Conservation (phyloP, 1,140 invertebrate genomes). For the Mamestra configurata region DNA sequence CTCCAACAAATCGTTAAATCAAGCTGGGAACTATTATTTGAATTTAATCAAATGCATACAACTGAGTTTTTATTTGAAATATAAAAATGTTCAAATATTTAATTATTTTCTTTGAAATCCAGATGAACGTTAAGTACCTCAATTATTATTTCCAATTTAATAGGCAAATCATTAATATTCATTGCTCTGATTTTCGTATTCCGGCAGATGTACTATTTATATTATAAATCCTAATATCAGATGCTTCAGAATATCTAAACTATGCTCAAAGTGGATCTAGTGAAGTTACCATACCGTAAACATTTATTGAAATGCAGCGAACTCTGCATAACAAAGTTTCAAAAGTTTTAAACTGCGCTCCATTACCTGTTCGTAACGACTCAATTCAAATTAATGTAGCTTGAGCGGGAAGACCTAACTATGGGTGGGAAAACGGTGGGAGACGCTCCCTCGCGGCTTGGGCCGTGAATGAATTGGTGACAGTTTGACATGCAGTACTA, state of each 20-base stretch:
- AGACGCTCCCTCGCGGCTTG: slow-evolving; percentile 33
- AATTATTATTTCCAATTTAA: no score
- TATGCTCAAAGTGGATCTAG: no score
- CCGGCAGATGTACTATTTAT: not conserved
- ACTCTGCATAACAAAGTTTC: slow-evolving; percentile 1
- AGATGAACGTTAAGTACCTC: no score
- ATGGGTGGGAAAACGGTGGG: slow-evolving; percentile 39
- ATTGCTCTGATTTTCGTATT: not conserved
- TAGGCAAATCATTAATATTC: no score
- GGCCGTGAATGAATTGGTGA: slow-evolving; percentile 50
- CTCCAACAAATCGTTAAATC: no score
- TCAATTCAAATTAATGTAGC: slow-evolving; percentile 35
- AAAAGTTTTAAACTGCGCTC: slow-evolving; percentile 1
- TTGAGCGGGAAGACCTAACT: slow-evolving; percentile 49
- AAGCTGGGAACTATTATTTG: no score
- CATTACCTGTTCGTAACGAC: slow-evolving; percentile 25
- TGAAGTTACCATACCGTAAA: not conserved
- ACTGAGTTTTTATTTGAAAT: no score
- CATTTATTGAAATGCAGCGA: not conserved
- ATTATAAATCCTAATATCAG: not conserved
- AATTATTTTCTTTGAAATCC: no score
- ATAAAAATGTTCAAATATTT: no score
- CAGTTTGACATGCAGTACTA: slow-evolving; percentile 42
- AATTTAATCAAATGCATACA: no score
- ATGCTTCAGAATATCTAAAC: not conserved